Evolutionary conservation across 2,888 invertebrate species (phyloP), one percentile per base, ranked within the genome.

Genomic region (Pilophorus perplexus): DNA sequence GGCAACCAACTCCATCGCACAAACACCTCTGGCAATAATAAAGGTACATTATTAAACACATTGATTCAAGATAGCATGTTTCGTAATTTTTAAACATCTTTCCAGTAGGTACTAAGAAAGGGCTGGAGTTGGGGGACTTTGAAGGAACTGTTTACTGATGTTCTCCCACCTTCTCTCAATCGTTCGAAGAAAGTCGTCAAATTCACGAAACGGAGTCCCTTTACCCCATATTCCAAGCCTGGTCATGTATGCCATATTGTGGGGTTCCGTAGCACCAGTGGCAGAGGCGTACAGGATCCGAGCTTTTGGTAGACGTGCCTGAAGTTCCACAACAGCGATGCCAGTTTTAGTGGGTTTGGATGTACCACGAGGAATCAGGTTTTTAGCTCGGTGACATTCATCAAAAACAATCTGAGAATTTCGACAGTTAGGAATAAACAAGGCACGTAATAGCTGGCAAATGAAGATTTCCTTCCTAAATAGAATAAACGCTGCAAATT

Each of bases 211-310:
- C 0, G 98, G 91, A 0, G 97, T 96, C 0, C 98, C 98, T 72
- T 87, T 86, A 0, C 99, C 99, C 99, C 99, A 99, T 72, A 99
- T 86, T 6, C 99, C 99, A 25, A 99, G 82, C 0, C 99, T 83
- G n/a, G 95, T 95, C 99, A 99, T 99, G 75, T 99, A 99, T 0
- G 98, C 99, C 99, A 99, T 99, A 78, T 99, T 97, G 72, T 93
- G 82, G 0, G 99, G 98, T 79, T 99, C 99, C 0, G 95, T 93
- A 0, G 98, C 98, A 23, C 96, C 96, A 0, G 97, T 97, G 2
- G 97, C 96, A 1, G 94, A 94, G 0, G 96, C 96, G 76, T 97
- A 97, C 2, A 97, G 90, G 0, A 97, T 91, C 23, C 97, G 79
- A 0, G 98, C 93, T 72, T 90, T 89, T 1, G 97, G 97, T 73